phyloP scores from a whole-genome alignment of 2,797 vertebrate genomes.

The Hoplostethus mediterraneus region DNA sequence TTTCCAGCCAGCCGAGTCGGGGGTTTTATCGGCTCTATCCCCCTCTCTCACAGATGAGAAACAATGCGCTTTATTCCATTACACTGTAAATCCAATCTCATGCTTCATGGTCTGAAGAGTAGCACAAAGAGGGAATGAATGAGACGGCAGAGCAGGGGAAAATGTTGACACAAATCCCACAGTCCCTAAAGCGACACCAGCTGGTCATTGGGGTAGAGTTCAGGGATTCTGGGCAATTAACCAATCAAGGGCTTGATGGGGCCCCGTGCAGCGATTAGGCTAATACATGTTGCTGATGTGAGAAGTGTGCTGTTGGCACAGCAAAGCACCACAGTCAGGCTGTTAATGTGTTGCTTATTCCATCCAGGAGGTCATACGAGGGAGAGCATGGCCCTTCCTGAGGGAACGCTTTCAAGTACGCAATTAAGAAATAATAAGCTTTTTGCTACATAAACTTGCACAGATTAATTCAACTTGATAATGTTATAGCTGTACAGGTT shows the following conservation, averaged over 20 bases:
- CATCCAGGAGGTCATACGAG: conserved; percentile 35
- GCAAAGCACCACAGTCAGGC: conserved; percentile 32
- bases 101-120: conserved; percentile 79
- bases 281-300: conserved; percentile 49
- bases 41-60: conserved; percentile 71
- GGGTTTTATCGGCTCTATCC: conserved; percentile 67
- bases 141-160: conserved; percentile 55
- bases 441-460: conserved; percentile 28
- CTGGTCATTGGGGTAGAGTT: conserved; percentile 54
- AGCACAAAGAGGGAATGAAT: conserved; percentile 61
- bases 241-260: conserved; percentile 68
- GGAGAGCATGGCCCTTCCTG: conserved; percentile 47
- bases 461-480: conserved; percentile 4
- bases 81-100: conserved; percentile 84
- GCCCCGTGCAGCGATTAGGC: conserved; percentile 55
- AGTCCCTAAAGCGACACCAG: conserved; percentile 57
- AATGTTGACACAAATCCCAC: conserved; percentile 80
- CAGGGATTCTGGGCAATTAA: conserved; percentile 76
- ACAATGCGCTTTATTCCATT: conserved; percentile 85
- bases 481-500: conserved; percentile 21
- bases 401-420: conserved; percentile 36
- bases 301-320: conserved; percentile 25
- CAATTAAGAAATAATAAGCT: conserved; percentile 49
- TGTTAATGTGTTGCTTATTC: conserved; percentile 40
- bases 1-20: conserved; percentile 65